These are phyloP conservation scores for Tetranychus cinnabarinus DNA, from an alignment of 1,140 invertebrate species.

Conservation along the genomic window DNA sequence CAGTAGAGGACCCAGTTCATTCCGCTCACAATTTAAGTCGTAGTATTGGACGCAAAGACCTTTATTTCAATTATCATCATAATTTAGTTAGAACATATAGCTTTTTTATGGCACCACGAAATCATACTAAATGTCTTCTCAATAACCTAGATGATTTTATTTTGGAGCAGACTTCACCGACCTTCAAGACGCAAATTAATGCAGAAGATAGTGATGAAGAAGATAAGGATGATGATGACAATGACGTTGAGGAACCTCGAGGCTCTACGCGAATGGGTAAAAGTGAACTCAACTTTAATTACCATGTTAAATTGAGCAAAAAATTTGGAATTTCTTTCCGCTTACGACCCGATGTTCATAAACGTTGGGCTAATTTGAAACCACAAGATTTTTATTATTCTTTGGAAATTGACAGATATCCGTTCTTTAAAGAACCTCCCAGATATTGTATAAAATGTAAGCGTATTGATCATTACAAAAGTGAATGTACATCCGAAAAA, in stretches of 20 bases:
- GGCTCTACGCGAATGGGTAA: background rate
- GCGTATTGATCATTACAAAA: slow-evolving; percentile 27
- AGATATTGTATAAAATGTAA: slow-evolving; percentile 28
- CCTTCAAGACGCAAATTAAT: too few relatives aligned
- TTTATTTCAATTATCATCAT: background rate
- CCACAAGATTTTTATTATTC: background rate
- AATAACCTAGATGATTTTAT: slow-evolving; percentile 6
- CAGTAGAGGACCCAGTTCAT: slow-evolving; percentile 26
- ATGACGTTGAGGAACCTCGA: background rate
- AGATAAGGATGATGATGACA: background rate
- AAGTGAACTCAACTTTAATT: background rate
- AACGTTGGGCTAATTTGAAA: background rate
- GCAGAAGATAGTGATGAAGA: background rate
- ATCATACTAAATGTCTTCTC: slow-evolving; percentile 11
- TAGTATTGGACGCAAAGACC: background rate
- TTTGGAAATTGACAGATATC: background rate
- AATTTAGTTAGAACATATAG: slow-evolving; percentile 18
- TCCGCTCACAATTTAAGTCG: background rate
- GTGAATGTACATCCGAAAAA: slow-evolving; percentile 28
- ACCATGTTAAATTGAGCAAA: background rate
- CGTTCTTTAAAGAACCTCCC: slow-evolving; percentile 19
- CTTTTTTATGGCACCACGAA: slow-evolving; percentile 25
- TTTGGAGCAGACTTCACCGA: background rate
- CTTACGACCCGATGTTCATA: background rate
- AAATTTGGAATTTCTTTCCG: background rate